Conservation (phyloP, 2,888 invertebrate genomes). For the Drosophila incognita region DNA sequence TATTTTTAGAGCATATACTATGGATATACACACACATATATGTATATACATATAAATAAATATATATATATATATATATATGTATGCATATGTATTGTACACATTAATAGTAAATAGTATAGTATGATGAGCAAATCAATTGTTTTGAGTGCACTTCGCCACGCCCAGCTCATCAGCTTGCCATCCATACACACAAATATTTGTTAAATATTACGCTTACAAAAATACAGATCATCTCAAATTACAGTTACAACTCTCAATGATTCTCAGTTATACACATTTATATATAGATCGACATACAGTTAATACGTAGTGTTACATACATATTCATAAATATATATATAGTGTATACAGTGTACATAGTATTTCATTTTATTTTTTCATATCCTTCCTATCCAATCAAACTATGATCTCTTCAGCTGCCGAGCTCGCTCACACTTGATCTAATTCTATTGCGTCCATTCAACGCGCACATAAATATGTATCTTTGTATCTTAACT, state of each 20-base stretch:
- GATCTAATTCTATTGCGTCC: constrained; percentile 2
- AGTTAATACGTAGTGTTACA: constrained; percentile 48
- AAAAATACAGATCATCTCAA: constrained; percentile 79
- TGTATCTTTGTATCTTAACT: background rate
- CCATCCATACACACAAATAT: constrained; percentile 19
- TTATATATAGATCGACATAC: constrained; percentile 64
- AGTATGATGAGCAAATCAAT: constrained; percentile 68
- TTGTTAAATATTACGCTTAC: constrained; percentile 72
- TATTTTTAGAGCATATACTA: constrained; percentile 43
- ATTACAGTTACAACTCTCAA: constrained; percentile 68
- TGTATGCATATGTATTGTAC: constrained; percentile 32
- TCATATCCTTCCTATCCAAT: constrained; percentile 29
- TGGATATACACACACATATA: constrained; percentile 23
- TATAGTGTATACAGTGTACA: constrained; percentile 53
- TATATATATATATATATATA: constrained; percentile 32
- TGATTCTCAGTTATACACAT: constrained; percentile 72
- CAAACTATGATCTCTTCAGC: constrained; percentile 30
- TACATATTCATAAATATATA: constrained; percentile 55
- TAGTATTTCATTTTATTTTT: constrained; percentile 29
- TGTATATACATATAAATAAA: constrained; percentile 26
- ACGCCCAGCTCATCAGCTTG: constrained; percentile 38
- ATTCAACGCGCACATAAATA: background rate
- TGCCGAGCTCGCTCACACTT: constrained; percentile 7
- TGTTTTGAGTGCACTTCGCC: constrained; percentile 43
- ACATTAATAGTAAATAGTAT: constrained; percentile 19